Base-by-base conservation (phyloP, 2,888 invertebrate genomes). In the Graphium colonna region DNA sequence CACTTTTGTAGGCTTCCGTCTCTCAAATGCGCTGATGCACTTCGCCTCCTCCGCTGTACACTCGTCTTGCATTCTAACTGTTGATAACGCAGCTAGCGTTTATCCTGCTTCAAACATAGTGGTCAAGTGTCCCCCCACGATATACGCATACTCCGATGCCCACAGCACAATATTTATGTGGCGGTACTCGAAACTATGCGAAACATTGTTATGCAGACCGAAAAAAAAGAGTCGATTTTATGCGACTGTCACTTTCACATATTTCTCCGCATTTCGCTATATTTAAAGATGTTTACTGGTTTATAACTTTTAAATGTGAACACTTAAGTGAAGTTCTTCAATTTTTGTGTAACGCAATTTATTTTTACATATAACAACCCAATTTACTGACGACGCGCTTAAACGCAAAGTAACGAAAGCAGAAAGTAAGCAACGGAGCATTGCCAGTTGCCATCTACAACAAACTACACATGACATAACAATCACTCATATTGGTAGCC, bases 41-140 rank as follows among this genome's bases (percentile, higher is more conserved):
- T 77, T 82, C 67, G 73, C 71, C 63, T 73, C 78, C 67, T 82
- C 82, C 65, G 73, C 62, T 56, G 64, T 67, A 71, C 73, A 80
- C 68, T 88, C 86, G 77, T 85, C 80, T 87, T 89, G 88, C 89
- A 89, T 89, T 84, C 84, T 89, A 83, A 76, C 78, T 81, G 79
- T 69, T 76, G 69, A 58, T 64, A 60, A 67, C 58, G 71, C 73
- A 41, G 41, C 31, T 50, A 50, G 54, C 50, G 54, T 50, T 78
- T 81, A 87, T 75, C 88, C 88, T 64, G 81, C 81, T 75, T 88
- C 88, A 71, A 81, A 82, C 88, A 89, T 89, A 79, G 73, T 82
- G 75, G 62, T 80, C 74, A 82, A 65, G 82, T 83, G 75, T 80
- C 78, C 39, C 65, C 76, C 75, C 63, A 75, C 70, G 58, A 70